Base-by-base conservation (phyloP, 2,888 invertebrate genomes). In the Dryobota labecula region DNA sequence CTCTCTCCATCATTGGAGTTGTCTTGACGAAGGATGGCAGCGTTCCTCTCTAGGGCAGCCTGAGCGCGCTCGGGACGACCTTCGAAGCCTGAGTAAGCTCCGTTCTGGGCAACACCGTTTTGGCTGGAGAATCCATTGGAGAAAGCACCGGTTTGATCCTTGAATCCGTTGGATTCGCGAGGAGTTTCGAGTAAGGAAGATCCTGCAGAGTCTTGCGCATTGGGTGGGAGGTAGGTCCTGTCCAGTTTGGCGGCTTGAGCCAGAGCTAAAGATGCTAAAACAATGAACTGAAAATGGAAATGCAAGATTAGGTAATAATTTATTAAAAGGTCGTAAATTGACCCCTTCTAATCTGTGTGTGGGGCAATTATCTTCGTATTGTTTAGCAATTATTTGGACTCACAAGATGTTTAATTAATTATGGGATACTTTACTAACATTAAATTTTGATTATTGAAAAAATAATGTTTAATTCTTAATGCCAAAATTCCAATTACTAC, bases 221-320 rank as follows among this genome's bases (percentile, higher is more conserved):
- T 85, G 7, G 95, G 95, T 63, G 95, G 95, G 6, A 96, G 92
- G 79, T 95, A 95, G n/a, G 90, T 91, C 64, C 88, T 92, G 86
- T 94, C 93, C 77, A 95, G 81, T 87, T 95, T 94, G 58, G 90
- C 95, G 49, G 90, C 94, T 73, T 89, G 89, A 71, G 92, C 87
- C 78, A 90, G 86, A 71, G 92, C 87, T 41, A 92, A 87, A 18
- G 89, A 86, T 3, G 92, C 89, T 81, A 95, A 66, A 27, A 94
- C 67, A 49, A 94, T 88, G 65, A 95, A 86, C 95, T 96, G 91
- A 15, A 92, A 85, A 49, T 4, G 15, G 15, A 47, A 71, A 71
- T 30, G 2, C 38, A 58, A 41, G 11, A 27, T 8, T 41, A 18
- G 11, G 24, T 58, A 13, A 49, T 33, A 3, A 20, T n/a, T 15